Percentiles rank a stretch among this genome's conserved stretches.
Conservation (phyloP, 2,888 invertebrate genomes). For the Cantharis lateralis region DNA sequence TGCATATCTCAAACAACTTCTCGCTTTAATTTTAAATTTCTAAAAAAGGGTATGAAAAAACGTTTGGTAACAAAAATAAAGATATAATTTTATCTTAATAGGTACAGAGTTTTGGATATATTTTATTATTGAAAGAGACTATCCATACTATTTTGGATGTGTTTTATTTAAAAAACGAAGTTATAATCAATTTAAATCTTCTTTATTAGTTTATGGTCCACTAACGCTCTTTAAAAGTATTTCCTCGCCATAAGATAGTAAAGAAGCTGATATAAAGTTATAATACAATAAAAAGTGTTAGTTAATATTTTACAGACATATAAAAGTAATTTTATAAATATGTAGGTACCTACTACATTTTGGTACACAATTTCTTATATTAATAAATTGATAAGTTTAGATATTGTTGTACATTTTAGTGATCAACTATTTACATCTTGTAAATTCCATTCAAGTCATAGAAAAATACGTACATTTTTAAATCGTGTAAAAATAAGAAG, state of each 20-base stretch:
- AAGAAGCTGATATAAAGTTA: not conserved
- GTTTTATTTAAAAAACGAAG: not conserved
- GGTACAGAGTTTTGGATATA: not conserved
- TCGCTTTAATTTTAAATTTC: too few species aligned
- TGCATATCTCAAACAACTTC: too few species aligned
- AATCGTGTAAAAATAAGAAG: not conserved
- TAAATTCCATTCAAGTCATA: not conserved
- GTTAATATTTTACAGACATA: not conserved
- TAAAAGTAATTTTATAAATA: not conserved
- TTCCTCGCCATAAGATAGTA: not conserved
- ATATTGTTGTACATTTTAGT: not conserved
- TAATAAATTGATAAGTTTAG: not conserved
- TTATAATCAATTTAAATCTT: not conserved
- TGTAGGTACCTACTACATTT: not conserved
- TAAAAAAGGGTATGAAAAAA: not conserved
- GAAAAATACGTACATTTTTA: not conserved
- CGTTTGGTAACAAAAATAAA: not conserved
- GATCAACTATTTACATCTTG: not conserved
- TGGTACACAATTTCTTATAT: not conserved
- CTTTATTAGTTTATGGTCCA: not conserved
- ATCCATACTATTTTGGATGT: not conserved
- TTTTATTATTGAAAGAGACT: not conserved
- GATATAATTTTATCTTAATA: not conserved
- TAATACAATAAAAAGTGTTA: not conserved
- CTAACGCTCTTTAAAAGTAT: not conserved